Percentiles rank a stretch among this genome's conserved stretches.
Conservation (phyloP, 2,797 vertebrate genomes). For the Garrulus glandarius region DNA sequence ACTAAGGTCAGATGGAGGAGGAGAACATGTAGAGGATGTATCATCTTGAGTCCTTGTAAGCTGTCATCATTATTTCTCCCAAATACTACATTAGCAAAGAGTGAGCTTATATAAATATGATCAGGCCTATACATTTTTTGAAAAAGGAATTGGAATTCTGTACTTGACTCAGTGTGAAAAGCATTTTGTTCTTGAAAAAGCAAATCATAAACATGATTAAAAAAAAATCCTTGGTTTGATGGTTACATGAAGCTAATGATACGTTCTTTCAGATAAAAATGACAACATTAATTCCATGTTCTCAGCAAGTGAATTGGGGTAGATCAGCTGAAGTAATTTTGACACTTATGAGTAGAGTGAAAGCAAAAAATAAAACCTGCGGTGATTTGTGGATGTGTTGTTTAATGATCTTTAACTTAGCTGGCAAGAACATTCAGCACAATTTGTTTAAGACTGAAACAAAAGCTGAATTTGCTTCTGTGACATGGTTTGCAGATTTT, state of each 20-base stretch:
- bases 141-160: constrained; percentile 22
- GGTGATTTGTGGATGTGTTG: background rate
- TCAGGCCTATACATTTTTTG: background rate
- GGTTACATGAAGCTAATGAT: background rate
- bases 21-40: background rate
- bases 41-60: background rate
- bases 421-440: background rate
- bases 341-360: background rate
- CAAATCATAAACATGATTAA: background rate
- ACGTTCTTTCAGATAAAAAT: background rate
- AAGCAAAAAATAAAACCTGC: background rate
- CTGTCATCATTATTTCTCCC: background rate
- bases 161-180: background rate
- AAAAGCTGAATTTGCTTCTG: background rate
- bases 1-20: background rate
- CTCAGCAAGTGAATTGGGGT: background rate
- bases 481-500: background rate
- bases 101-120: background rate
- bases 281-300: background rate
- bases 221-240: background rate
- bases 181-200: background rate
- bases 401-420: background rate
- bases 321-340: background rate
- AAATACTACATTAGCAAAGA: background rate
- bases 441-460: background rate